Evolutionary conservation across 2,797 vertebrate genomes (phyloP).

Genomic region (Cygnus olor): DNA sequence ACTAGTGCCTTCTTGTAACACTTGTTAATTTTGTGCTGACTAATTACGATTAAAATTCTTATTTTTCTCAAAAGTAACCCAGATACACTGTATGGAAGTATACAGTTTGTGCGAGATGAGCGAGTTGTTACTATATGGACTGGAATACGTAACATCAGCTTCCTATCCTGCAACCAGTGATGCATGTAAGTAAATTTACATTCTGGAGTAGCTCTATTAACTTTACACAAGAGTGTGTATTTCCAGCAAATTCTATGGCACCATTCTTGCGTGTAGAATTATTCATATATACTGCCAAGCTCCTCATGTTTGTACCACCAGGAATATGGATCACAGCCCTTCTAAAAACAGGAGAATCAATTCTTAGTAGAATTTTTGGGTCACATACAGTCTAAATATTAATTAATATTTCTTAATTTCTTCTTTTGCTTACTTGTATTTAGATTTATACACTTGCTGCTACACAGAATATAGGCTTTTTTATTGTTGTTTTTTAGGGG

Average conservation of each 20-base stretch:
- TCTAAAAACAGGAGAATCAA: not conserved
- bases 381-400: not conserved
- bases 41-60: not conserved
- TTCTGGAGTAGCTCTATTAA: not conserved
- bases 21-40: not conserved
- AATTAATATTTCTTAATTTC: not conserved
- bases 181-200: not conserved
- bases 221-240: not conserved
- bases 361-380: not conserved
- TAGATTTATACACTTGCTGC: not conserved
- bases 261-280: not conserved
- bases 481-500: not conserved
- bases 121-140: not conserved
- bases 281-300: not conserved
- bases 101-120: not conserved
- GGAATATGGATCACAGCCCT: not conserved
- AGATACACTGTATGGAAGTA: not conserved
- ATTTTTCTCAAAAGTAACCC: not conserved
- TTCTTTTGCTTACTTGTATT: not conserved
- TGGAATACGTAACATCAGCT: not conserved
- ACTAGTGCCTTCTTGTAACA: not conserved
- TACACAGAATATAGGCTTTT: not conserved
- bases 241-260: constrained; percentile 7
- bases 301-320: not conserved
- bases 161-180: not conserved